Conservation (phyloP, 1,140 invertebrate genomes). For the Elymnias hypermnestra region DNA sequence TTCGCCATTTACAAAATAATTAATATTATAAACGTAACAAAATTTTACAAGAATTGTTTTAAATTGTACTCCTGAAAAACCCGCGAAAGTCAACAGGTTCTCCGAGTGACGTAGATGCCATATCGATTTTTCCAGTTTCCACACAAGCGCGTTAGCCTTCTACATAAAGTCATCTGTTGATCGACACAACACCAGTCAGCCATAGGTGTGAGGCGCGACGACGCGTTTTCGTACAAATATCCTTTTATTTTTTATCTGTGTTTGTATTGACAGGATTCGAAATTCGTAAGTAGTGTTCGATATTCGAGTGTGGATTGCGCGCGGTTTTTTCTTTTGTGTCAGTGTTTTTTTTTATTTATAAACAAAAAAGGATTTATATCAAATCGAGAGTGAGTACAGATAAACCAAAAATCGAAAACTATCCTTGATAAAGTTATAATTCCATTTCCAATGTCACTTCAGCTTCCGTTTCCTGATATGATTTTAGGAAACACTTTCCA, state of each 20-base stretch:
- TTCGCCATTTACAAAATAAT: no score
- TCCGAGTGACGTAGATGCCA: constrained; percentile 19
- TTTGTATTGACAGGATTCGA: constrained; percentile 13
- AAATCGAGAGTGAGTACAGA: no score
- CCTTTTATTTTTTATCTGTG: constrained; percentile 13
- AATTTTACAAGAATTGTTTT: no score
- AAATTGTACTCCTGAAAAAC: constrained; percentile 15
- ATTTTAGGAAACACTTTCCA: neutral
- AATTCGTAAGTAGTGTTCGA: constrained; percentile 18
- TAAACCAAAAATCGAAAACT: no score
- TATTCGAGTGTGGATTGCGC: constrained; percentile 21
- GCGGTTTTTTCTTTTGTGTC: constrained; percentile 11
- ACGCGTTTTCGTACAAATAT: constrained; percentile 18
- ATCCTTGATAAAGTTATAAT: neutral
- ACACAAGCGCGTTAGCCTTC: constrained; percentile 47
- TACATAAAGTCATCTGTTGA: constrained; percentile 61
- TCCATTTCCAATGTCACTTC: no score
- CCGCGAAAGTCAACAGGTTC: constrained; percentile 29
- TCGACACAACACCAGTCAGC: constrained; percentile 48
- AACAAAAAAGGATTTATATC: no score
- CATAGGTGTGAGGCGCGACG: constrained; percentile 27
- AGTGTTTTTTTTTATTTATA: neutral
- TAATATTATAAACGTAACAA: no score
- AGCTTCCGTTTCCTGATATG: neutral
- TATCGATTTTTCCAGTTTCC: constrained; percentile 55